Evolutionary conservation across 1,140 invertebrate genomes (phyloP).

Genomic region (Aethina tumida): DNA sequence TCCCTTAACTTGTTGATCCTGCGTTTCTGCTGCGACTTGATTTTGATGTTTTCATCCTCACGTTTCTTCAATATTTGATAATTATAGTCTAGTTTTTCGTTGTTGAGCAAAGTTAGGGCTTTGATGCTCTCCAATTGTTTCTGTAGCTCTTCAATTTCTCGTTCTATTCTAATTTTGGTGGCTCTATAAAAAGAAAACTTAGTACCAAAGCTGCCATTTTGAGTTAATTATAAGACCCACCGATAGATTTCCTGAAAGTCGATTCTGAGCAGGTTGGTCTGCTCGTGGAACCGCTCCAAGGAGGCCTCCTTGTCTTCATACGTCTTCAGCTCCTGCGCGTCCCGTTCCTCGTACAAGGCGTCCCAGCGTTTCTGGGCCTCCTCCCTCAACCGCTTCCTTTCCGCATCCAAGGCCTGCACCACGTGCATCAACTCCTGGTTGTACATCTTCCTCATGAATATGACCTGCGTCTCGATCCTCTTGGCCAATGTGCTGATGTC

Average conservation of each 20-base stretch:
- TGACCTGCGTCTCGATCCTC: slow-evolving; percentile 77
- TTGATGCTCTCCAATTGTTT: slow-evolving; percentile 70
- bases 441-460: slow-evolving; percentile 62
- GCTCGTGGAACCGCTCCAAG: slow-evolving; percentile 46
- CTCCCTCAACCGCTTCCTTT: slow-evolving; percentile 44
- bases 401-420: slow-evolving; percentile 49
- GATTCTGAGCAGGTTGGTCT: slow-evolving; percentile 48
- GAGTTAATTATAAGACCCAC: too few relatives aligned
- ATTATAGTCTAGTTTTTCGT: slow-evolving; percentile 81
- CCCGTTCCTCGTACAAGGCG: slow-evolving; percentile 49
- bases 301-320: slow-evolving; percentile 45
- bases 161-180: slow-evolving; percentile 58
- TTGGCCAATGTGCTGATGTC: slow-evolving; percentile 68
- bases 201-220: too few relatives aligned
- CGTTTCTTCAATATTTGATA: slow-evolving; percentile 73
- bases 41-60: slow-evolving; percentile 76
- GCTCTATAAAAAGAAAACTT: too few relatives aligned
- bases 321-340: slow-evolving; percentile 47
- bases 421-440: slow-evolving; percentile 59
- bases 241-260: too few relatives aligned
- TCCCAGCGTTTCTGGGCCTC: slow-evolving; percentile 56
- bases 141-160: slow-evolving; percentile 57
- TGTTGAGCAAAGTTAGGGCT: slow-evolving; percentile 59
- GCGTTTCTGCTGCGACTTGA: slow-evolving; percentile 72
- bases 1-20: slow-evolving; percentile 73